phyloP scores from a whole-genome alignment of 2,888 invertebrate species.

The Drosophila leonis region DNA sequence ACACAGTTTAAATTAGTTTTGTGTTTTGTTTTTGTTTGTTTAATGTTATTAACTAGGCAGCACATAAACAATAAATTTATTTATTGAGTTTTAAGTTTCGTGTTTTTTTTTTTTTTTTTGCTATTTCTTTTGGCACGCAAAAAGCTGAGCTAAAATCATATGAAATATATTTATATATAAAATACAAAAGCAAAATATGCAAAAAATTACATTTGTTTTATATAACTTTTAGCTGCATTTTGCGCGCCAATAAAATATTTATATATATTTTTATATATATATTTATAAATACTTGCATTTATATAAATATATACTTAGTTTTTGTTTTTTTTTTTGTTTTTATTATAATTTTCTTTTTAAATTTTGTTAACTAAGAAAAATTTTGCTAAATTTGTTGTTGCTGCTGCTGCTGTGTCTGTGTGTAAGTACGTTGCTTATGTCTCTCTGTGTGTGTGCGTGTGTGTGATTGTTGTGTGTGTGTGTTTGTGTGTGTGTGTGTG shows the following conservation, averaged over 20 bases:
- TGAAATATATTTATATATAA: slow-evolving; percentile 24
- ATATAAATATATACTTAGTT: slow-evolving; percentile 13
- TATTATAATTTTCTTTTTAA: slow-evolving; percentile 32
- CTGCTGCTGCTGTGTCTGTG: slow-evolving; percentile 51
- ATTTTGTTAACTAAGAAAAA: slow-evolving; percentile 73
- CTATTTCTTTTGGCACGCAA: slow-evolving; percentile 41
- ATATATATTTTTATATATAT: slow-evolving; percentile 6
- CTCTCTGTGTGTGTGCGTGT: slow-evolving; percentile 41
- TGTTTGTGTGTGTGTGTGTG: no score
- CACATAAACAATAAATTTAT: slow-evolving; percentile 35
- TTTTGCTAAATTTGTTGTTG: slow-evolving; percentile 70
- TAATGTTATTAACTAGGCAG: slow-evolving; percentile 33
- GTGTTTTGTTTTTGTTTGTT: slow-evolving; percentile 9
- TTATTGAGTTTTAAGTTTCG: slow-evolving; percentile 25
- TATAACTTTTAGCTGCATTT: slow-evolving; percentile 1
- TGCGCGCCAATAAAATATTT: slow-evolving; percentile 42
- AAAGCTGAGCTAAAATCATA: slow-evolving; percentile 23
- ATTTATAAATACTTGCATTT: slow-evolving; percentile 6
- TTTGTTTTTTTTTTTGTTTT: slow-evolving; percentile 26
- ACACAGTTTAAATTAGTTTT: slow-evolving; percentile 47
- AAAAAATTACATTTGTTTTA: slow-evolving; percentile 5
- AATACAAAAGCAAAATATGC: slow-evolving; percentile 36
- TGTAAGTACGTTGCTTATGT: slow-evolving; percentile 64
- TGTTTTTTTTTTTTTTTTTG: slow-evolving; percentile 3
- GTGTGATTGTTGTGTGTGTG: slow-evolving; percentile 23